These are phyloP conservation scores for Hylaeus anthracinus DNA, from an alignment of 1,140 invertebrate genomes.

Conservation along the genomic window DNA sequence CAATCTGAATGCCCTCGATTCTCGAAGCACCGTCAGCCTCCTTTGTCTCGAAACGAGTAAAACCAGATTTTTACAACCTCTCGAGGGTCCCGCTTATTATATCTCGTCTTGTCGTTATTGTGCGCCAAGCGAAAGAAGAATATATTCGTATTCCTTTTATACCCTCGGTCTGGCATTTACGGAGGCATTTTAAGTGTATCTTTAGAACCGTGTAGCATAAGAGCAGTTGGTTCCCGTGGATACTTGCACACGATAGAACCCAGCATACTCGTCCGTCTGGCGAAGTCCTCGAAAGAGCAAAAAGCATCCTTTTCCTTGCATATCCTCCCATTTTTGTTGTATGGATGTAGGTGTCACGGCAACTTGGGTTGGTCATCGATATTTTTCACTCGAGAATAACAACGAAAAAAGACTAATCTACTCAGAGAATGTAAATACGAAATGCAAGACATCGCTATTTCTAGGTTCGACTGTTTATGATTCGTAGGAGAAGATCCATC, in stretches of 20 bases:
- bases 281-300: neutral
- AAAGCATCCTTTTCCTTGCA: neutral
- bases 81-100: conserved; percentile 29
- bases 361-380: neutral
- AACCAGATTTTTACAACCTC: conserved; percentile 46
- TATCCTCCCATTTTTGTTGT: no score
- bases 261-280: neutral
- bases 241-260: conserved; percentile 9
- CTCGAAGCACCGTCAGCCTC: neutral
- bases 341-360: neutral
- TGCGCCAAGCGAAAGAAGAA: conserved; percentile 20
- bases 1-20: neutral
- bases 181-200: conserved; percentile 40
- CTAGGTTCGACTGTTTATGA: neutral
- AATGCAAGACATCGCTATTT: neutral
- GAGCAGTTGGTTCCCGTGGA: conserved; percentile 39
- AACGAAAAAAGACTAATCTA: neutral
- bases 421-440: neutral
- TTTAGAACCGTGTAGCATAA: conserved; percentile 28
- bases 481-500: no score
- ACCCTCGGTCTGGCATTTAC: conserved; percentile 45
- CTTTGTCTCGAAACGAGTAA: conserved; percentile 15
- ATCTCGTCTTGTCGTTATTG: conserved; percentile 20
- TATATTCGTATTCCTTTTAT: conserved; percentile 48
- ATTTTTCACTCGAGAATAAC: neutral